Evolutionary conservation across 1,140 invertebrate genomes (phyloP).

Genomic region (Drosophila saltans): DNA sequence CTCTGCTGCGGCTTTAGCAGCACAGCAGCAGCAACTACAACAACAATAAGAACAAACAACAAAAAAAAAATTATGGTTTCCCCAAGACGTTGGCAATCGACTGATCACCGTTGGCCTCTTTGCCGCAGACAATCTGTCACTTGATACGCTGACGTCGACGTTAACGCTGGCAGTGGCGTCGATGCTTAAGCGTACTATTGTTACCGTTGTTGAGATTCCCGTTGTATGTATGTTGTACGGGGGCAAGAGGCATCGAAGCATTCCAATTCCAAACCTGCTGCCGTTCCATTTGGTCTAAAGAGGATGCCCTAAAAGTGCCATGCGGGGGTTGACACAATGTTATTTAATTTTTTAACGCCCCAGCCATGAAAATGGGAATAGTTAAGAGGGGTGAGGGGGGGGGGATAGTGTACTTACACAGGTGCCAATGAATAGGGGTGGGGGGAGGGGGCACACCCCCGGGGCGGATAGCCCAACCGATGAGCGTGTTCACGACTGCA

Average conservation of each 20-base stretch:
- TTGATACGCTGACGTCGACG: constrained; percentile 51
- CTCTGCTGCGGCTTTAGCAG: constrained; percentile 4
- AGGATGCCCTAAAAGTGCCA: constrained; percentile 68
- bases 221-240: constrained; percentile 71
- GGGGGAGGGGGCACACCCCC: not conserved
- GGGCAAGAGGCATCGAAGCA: constrained; percentile 76
- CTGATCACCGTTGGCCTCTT: constrained; percentile 65
- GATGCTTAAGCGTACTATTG: constrained; percentile 51
- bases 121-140: constrained; percentile 80
- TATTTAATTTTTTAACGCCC: constrained; percentile 67
- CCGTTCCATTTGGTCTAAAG: constrained; percentile 2
- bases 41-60: not conserved
- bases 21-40: not conserved
- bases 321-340: constrained; percentile 38
- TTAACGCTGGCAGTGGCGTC: constrained; percentile 2
- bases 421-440: not conserved
- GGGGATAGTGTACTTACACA: constrained; percentile 1
- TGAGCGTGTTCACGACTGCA: constrained; percentile 19
- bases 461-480: not conserved
- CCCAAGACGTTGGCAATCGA: constrained; percentile 41
- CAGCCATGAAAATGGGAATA: not conserved
- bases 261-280: constrained; percentile 67
- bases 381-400: not conserved
- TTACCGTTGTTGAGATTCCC: constrained; percentile 74
- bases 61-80: constrained; percentile 71